Conservation (phyloP, 2,797 vertebrate genomes). For the Rhinatrema bivittatum region DNA sequence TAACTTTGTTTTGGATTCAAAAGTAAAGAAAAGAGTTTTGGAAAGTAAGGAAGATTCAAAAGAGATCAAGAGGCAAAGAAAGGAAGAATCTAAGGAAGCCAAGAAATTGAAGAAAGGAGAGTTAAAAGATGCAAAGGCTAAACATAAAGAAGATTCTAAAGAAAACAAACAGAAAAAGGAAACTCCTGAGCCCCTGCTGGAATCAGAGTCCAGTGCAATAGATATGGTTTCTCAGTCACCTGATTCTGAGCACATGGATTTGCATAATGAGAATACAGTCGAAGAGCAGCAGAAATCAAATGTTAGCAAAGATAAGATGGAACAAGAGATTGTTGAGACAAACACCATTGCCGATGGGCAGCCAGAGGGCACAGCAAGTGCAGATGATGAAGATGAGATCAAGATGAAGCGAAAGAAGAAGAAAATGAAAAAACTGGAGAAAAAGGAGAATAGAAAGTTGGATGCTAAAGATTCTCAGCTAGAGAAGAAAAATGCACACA, state of each 20-base stretch:
- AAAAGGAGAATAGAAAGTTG: conserved; percentile 24
- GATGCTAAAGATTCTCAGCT: conserved; percentile 18
- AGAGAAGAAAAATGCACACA: conserved; percentile 42
- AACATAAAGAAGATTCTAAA: conserved; percentile 64
- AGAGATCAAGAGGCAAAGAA: conserved; percentile 75
- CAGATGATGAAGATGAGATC: conserved; percentile 47
- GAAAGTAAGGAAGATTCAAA: conserved; percentile 74
- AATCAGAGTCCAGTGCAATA: conserved; percentile 21
- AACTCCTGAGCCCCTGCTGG: conserved; percentile 27
- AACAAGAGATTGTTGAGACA: conserved; percentile 16
- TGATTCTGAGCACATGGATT: conserved; percentile 26
- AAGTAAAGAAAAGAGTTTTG: conserved; percentile 68
- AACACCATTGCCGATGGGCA: conserved; percentile 15
- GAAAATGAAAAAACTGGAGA: conserved; percentile 57
- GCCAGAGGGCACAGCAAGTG: conserved; percentile 23
- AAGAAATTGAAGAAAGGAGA: conserved; percentile 53
- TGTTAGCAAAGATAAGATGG: conserved; percentile 19
- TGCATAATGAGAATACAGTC: conserved; percentile 24
- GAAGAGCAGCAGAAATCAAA: conserved; percentile 22
- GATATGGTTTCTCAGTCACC: conserved; percentile 11
- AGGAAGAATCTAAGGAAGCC: conserved; percentile 60
- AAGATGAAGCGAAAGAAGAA: conserved; percentile 72
- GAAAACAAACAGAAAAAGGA: conserved; percentile 52
- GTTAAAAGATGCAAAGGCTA: conserved; percentile 55
- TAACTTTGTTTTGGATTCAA: conserved; percentile 40